Conservation (phyloP, 2,113 vertebrate genomes). For the Podarcis raffonei region DNA sequence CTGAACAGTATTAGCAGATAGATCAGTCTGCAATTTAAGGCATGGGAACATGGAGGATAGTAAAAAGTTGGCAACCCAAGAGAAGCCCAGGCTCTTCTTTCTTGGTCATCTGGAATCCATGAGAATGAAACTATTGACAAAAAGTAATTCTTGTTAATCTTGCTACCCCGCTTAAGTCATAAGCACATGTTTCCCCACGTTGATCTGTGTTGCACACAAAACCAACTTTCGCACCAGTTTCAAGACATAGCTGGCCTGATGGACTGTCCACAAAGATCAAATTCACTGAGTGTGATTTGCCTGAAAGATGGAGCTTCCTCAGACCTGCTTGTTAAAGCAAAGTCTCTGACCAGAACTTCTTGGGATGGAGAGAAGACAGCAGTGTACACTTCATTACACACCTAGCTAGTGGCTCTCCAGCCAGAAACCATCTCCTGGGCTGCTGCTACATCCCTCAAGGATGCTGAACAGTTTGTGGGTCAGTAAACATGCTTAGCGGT, state of each 20-base stretch:
- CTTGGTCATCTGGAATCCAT: neutral
- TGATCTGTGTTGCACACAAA: neutral
- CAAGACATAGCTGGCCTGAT: neutral
- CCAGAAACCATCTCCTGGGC: neutral
- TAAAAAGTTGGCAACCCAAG: neutral
- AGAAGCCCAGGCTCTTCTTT: neutral
- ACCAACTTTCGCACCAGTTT: neutral
- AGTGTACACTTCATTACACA: neutral
- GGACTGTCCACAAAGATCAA: slow-evolving; percentile 32
- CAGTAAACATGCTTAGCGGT: neutral
- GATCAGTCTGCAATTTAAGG: neutral
- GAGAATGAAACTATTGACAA: neutral
- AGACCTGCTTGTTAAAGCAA: neutral
- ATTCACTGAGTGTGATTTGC: neutral
- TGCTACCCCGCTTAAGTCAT: no score
- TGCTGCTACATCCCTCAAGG: neutral
- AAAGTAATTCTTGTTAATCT: neutral
- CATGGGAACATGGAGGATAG: neutral
- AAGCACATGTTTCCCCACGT: neutral
- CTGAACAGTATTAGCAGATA: neutral
- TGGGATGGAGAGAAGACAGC: slow-evolving; percentile 25
- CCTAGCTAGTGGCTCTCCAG: slow-evolving; percentile 6
- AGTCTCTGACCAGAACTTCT: slow-evolving; percentile 37
- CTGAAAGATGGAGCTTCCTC: slow-evolving; percentile 26
- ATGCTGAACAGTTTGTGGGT: neutral